A percentile compares a stretch with the other conserved stretches of the same genome.
phyloP scores from a whole-genome alignment of 2,888 invertebrate genomes.

The Cephus pygmeus region DNA sequence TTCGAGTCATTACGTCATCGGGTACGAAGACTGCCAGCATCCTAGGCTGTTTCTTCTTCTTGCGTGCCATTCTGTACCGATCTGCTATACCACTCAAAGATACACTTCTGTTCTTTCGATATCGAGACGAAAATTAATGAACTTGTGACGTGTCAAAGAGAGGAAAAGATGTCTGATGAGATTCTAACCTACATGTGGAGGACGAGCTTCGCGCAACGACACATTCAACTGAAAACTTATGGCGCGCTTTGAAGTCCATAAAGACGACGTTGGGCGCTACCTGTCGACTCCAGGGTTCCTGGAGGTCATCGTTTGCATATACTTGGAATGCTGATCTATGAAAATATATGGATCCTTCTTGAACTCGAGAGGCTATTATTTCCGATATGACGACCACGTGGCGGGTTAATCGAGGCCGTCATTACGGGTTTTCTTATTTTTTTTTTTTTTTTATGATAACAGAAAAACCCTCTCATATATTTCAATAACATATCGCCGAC shows the following conservation, averaged over 20 bases:
- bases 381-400: conserved; percentile 1
- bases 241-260: conserved; percentile 23
- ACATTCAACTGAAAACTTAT: conserved; percentile 33
- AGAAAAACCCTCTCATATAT: not conserved
- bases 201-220: conserved; percentile 30
- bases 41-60: conserved; percentile 56
- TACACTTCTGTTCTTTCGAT: not conserved
- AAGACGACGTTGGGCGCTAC: conserved; percentile 20
- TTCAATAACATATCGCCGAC: not conserved
- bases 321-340: conserved; percentile 60
- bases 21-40: conserved; percentile 60
- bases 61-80: conserved; percentile 50
- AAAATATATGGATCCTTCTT: conserved; percentile 56
- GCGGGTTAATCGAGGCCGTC: not conserved
- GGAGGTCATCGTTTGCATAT: conserved; percentile 64
- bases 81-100: not conserved
- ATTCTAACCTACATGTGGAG: conserved; percentile 35
- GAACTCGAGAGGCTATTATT: conserved; percentile 5
- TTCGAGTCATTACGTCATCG: conserved; percentile 46
- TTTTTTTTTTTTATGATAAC: not conserved
- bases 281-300: conserved; percentile 40
- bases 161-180: not conserved
- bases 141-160: not conserved
- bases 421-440: not conserved
- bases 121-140: not conserved